Conservation (phyloP, 35 echinoderm and acorn worm species). For the Ophioderma brevispina region DNA sequence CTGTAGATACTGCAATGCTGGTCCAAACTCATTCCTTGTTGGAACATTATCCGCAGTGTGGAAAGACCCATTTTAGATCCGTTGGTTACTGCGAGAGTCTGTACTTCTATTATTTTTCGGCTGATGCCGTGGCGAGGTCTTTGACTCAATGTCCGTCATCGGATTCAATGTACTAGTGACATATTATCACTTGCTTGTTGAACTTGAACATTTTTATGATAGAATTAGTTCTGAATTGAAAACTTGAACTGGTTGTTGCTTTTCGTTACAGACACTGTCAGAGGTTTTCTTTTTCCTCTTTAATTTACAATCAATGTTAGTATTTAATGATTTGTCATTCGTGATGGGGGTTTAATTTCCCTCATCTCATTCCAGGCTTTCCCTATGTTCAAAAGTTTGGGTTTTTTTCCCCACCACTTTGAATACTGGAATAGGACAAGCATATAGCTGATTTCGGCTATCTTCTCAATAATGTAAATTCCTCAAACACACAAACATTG, state of each 20-base stretch:
- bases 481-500: no score
- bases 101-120: background rate
- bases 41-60: background rate
- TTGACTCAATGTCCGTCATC: background rate
- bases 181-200: background rate
- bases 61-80: background rate
- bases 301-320: no score
- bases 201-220: background rate
- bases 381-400: no score
- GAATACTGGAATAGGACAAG: no score
- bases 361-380: no score
- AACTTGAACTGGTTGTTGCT: background rate
- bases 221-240: background rate
- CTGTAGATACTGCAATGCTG: background rate
- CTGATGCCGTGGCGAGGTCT: background rate
- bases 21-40: background rate
- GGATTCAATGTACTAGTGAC: background rate
- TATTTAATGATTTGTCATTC: no score
- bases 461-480: no score
- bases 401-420: no score
- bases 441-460: no score
- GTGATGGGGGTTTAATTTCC: no score
- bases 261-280: background rate
- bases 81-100: background rate
- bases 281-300: background rate